These are phyloP conservation scores for Petrocephalus schoutedeni DNA, from an alignment of 2,797 vertebrate species.

Conservation along the genomic window DNA sequence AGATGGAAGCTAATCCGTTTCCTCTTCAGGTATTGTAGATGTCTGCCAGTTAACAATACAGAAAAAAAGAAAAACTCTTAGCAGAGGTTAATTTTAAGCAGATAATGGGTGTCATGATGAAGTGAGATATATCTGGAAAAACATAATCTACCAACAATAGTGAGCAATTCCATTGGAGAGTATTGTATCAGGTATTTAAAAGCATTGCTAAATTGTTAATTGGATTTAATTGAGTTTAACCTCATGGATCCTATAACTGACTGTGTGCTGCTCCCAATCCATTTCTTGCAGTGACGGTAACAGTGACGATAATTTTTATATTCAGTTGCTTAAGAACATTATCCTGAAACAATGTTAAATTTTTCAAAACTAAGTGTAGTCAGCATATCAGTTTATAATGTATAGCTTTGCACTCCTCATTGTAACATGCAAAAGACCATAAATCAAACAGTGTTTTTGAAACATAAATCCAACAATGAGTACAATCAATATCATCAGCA, in stretches of 20 bases:
- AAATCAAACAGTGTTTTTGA: neutral
- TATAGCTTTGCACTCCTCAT: neutral
- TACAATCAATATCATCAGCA: neutral
- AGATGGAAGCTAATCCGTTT: neutral
- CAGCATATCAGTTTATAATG: neutral
- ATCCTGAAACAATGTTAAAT: neutral
- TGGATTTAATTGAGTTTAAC: slow-evolving; percentile 3
- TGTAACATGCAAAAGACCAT: neutral
- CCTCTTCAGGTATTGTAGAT: neutral
- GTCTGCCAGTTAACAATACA: neutral
- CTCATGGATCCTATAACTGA: neutral
- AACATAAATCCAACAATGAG: neutral
- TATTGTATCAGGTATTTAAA: neutral
- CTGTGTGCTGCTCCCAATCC: neutral
- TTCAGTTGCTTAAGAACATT: neutral
- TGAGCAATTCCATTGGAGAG: neutral
- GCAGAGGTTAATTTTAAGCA: neutral
- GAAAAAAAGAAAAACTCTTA: neutral
- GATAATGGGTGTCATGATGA: neutral
- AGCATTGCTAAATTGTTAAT: neutral
- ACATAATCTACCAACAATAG: neutral
- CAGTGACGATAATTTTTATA: neutral
- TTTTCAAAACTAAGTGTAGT: neutral
- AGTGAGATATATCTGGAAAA: neutral
- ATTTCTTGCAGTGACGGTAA: neutral